A percentile compares a stretch with the other conserved stretches of the same genome.
These are phyloP conservation scores for Cephalopachus bancanus DNA, from an alignment of 2,797 vertebrate genomes.

Conservation along the genomic window DNA sequence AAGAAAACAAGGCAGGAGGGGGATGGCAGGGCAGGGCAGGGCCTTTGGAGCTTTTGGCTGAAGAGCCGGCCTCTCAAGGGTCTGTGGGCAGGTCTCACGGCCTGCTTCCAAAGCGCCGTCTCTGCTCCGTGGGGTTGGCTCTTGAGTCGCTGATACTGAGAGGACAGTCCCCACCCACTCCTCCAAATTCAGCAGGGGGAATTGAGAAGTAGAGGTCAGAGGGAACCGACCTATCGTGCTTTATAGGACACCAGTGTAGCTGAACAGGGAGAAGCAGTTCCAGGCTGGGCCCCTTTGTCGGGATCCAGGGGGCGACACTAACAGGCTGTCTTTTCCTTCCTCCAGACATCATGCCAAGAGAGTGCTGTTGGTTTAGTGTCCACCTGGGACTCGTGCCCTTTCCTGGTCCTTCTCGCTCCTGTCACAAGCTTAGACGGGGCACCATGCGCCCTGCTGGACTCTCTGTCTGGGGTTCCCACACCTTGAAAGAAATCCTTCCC, in stretches of 20 bases:
- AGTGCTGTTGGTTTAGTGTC: neutral
- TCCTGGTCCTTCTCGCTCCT: neutral
- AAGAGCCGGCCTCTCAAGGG: no score
- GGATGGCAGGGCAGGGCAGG: neutral
- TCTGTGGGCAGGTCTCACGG: neutral
- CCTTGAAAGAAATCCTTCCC: neutral
- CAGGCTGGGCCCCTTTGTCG: neutral
- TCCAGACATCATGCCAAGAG: fast-evolving
- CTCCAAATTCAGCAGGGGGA: neutral
- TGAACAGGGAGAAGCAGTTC: neutral
- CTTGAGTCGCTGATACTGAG: neutral
- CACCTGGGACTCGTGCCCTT: neutral
- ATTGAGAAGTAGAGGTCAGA: neutral
- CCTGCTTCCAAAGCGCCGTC: neutral
- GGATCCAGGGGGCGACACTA: neutral
- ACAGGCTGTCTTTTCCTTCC: neutral
- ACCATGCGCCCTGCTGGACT: no score
- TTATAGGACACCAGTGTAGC: neutral
- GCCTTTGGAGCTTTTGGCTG: neutral
- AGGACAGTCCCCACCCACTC: fast-evolving
- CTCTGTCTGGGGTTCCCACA: neutral
- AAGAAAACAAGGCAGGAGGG: neutral
- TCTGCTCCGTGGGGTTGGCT: neutral
- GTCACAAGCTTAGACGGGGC: neutral
- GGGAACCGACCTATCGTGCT: neutral